These are phyloP conservation scores for Tetragonula clypearis DNA, from an alignment of 1,140 invertebrate genomes.

Conservation along the genomic window DNA sequence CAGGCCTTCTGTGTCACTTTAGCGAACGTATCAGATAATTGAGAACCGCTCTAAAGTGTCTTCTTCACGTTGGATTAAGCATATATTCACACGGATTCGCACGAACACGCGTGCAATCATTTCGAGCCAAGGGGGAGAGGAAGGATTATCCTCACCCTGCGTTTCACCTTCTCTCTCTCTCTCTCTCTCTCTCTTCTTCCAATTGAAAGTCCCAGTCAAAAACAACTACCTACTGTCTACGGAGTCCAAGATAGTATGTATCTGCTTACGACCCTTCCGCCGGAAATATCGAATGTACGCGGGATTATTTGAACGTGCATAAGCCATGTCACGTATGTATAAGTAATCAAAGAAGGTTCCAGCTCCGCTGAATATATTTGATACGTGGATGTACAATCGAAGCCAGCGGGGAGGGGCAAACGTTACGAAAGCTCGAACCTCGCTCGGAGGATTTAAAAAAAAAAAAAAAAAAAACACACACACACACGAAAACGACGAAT, in stretches of 20 bases:
- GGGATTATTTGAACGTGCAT: constrained; percentile 26
- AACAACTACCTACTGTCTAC: background rate
- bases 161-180: background rate
- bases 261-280: constrained; percentile 24
- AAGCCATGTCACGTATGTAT: constrained; percentile 3
- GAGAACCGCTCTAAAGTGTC: constrained; percentile 57
- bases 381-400: background rate
- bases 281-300: constrained; percentile 26
- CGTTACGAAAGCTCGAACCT: background rate
- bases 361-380: background rate
- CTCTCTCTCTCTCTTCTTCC: background rate
- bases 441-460: background rate
- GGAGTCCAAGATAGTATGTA: background rate
- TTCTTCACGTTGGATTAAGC: constrained; percentile 60
- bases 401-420: background rate
- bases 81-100: constrained; percentile 60
- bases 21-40: constrained; percentile 55
- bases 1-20: constrained; percentile 39
- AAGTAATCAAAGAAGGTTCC: background rate
- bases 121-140: constrained; percentile 9
- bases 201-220: background rate
- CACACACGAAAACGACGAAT: constrained; percentile 2
- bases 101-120: constrained; percentile 29
- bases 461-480: background rate
- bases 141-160: constrained; percentile 49